Conservation (phyloP, 2,113 vertebrate genomes). For the Notiomystis cincta region DNA sequence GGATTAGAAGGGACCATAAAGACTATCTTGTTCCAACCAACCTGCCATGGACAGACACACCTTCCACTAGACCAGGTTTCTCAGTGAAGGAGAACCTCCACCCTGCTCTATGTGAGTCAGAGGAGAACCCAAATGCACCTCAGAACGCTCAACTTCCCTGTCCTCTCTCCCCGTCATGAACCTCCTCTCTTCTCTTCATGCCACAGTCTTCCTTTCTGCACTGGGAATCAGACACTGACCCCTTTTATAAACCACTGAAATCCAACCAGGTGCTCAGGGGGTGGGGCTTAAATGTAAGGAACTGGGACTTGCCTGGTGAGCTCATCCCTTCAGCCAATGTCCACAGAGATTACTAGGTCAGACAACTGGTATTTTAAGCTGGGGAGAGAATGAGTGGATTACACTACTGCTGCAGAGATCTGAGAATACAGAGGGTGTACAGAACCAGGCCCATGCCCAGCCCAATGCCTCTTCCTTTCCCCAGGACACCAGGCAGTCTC, state of each 20-base stretch:
- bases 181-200: background rate
- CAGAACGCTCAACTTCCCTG: background rate
- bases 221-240: background rate
- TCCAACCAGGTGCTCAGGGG: background rate
- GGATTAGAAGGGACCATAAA: background rate
- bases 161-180: background rate
- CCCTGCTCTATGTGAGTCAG: background rate
- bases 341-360: conserved; percentile 25
- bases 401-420: background rate
- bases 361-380: conserved; percentile 4
- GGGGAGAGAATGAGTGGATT: conserved; percentile 20
- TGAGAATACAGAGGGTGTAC: rapidly evolving
- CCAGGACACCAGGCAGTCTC: background rate
- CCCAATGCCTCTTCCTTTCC: background rate
- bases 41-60: background rate
- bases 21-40: background rate
- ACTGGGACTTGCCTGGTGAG: background rate
- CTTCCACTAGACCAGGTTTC: background rate
- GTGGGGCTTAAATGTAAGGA: background rate
- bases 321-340: background rate
- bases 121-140: background rate
- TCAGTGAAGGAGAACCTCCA: background rate
- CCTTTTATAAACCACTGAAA: background rate
- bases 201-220: background rate
- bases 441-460: background rate